Percentiles rank a stretch among this genome's conserved stretches.
Evolutionary conservation across 2,797 vertebrate genomes (phyloP).

Genomic region (Choloepus didactylus): DNA sequence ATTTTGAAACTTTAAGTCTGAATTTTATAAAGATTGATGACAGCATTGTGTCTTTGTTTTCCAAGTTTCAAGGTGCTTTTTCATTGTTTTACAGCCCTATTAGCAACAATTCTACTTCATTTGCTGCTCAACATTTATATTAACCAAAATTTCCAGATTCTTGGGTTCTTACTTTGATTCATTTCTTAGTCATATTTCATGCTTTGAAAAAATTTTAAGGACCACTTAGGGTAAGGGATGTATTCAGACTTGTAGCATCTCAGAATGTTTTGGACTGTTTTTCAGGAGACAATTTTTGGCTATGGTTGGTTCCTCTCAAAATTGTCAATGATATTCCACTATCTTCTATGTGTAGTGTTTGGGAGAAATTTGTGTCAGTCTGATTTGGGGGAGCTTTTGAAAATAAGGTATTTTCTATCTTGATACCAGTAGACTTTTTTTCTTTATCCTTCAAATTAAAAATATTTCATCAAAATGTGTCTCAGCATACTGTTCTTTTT

Average conservation of each 20-base stretch:
- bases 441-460: not conserved
- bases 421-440: not conserved
- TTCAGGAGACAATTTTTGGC: not conserved
- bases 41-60: not conserved
- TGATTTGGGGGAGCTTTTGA: constrained; percentile 5
- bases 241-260: rapidly evolving
- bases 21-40: not conserved
- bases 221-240: not conserved
- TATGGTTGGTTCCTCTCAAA: not conserved
- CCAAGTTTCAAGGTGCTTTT: not conserved
- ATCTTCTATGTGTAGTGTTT: not conserved
- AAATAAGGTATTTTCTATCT: not conserved
- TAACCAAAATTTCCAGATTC: not conserved
- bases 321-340: not conserved
- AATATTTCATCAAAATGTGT: not conserved
- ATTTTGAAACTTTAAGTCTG: not conserved
- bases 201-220: not conserved
- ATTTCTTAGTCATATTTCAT: not conserved
- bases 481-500: not conserved
- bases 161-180: not conserved
- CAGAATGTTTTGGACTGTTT: not conserved
- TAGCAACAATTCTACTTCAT: not conserved
- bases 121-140: not conserved
- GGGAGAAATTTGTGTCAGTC: not conserved
- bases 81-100: not conserved